These are phyloP conservation scores for Halocynthia aurantium DNA, from an alignment of 23 tunicate genomes.

Conservation along the genomic window DNA sequence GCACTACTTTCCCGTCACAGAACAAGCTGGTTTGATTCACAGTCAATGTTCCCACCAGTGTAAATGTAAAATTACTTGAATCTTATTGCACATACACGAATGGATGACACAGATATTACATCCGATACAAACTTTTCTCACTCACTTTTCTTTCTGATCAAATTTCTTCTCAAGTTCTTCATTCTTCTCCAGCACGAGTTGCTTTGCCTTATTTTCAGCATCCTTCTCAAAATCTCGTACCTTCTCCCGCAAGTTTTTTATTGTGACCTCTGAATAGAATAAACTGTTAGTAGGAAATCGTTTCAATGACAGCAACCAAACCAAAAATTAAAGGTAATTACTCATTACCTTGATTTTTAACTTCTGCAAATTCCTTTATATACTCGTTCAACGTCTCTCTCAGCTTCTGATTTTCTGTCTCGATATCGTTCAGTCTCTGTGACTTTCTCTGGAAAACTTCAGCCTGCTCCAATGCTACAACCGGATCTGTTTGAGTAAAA, in stretches of 20 bases:
- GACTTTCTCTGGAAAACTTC: constrained; percentile 65
- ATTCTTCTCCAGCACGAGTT: constrained; percentile 68
- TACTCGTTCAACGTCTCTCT: constrained; percentile 88
- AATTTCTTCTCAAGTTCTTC: constrained; percentile 69
- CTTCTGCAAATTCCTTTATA: constrained; percentile 98
- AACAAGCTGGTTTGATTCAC: no score
- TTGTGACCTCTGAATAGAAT: constrained; percentile 60
- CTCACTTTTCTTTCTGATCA: constrained; percentile 67
- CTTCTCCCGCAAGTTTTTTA: constrained; percentile 66
- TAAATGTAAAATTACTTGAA: constrained; percentile 6
- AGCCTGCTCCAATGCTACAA: constrained; percentile 76
- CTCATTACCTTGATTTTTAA: constrained; percentile 63
- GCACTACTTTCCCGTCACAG: no score
- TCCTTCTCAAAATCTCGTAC: constrained; percentile 71
- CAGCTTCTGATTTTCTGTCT: constrained; percentile 88
- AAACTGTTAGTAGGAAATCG: no score
- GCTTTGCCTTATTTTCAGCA: constrained; percentile 41
- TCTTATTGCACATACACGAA: not conserved
- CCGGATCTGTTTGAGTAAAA: constrained; percentile 34
- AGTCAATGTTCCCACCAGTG: not conserved
- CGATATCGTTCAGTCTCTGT: constrained; percentile 83
- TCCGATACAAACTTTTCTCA: not conserved
- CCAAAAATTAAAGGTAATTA: no score
- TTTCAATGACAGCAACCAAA: no score
- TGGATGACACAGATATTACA: not conserved